phyloP scores from a whole-genome alignment of 2,888 invertebrate genomes.

The Scaptomyza cyrtandrae region DNA sequence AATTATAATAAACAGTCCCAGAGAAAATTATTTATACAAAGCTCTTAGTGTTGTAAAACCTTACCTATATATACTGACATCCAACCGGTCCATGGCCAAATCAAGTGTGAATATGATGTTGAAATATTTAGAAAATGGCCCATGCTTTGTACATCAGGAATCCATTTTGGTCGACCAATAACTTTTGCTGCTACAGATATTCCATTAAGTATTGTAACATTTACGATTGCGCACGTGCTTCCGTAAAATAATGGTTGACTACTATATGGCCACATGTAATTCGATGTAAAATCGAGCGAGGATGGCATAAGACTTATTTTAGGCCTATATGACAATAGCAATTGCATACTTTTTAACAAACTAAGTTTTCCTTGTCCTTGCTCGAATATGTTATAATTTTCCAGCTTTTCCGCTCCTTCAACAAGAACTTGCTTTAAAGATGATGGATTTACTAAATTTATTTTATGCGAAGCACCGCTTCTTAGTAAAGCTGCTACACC shows the following conservation, averaged over 20 bases:
- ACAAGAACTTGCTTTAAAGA: conserved; percentile 98
- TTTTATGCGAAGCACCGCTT: conserved; percentile 89
- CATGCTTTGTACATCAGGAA: conserved; percentile 93
- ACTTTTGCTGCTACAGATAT: conserved; percentile 95
- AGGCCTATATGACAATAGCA: conserved; percentile 86
- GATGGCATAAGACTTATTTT: conserved; percentile 89
- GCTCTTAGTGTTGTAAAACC: conserved; percentile 7
- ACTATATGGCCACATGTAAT: conserved; percentile 99
- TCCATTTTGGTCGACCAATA: conserved; percentile 87
- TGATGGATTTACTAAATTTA: conserved; percentile 92
- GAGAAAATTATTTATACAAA: neutral
- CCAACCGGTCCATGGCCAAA: conserved; percentile 99
- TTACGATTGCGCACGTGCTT: conserved; percentile 94
- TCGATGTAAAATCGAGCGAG: conserved; percentile 96
- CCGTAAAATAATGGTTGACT: conserved; percentile 96
- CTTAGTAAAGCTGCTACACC: conserved; percentile 96
- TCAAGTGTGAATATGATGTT: conserved; percentile 90
- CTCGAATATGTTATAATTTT: conserved; percentile 97
- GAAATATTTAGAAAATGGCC: conserved; percentile 92
- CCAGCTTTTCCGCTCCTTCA: conserved; percentile 93
- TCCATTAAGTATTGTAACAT: conserved; percentile 97
- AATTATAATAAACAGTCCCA: no score
- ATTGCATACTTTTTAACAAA: conserved; percentile 90
- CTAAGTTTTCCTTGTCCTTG: conserved; percentile 98
- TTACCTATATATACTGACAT: conserved; percentile 90